Evolutionary conservation across 2,797 vertebrate genomes (phyloP).

Genomic region (Taenioides sp.): DNA sequence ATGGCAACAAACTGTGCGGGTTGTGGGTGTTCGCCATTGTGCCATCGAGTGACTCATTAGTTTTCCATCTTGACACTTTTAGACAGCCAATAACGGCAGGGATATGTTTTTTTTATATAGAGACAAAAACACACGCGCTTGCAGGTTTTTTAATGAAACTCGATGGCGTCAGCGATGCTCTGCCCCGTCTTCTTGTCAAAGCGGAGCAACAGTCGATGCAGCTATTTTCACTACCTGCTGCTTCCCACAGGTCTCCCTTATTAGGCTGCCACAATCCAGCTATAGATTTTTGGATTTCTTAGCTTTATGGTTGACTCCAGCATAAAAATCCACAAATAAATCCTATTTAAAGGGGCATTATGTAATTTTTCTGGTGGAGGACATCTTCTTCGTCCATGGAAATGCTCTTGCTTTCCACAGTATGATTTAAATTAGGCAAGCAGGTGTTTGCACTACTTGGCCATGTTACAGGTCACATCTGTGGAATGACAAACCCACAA

Average conservation of each 20-base stretch:
- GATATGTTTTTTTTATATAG: constrained; percentile 48
- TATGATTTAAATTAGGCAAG: too few species aligned
- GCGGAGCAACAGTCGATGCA: constrained; percentile 14
- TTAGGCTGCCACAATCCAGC: background rate
- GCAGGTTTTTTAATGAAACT: constrained; percentile 30
- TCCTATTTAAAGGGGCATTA: background rate
- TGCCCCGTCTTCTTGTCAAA: constrained; percentile 21
- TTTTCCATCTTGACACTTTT: constrained; percentile 33
- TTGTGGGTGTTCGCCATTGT: constrained; percentile 39
- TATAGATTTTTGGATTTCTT: background rate
- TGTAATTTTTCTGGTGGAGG: too few species aligned
- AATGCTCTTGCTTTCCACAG: too few species aligned
- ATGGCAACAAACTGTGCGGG: constrained; percentile 29
- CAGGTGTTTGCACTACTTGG: too few species aligned
- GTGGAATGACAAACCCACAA: too few species aligned
- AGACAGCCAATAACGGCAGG: constrained; percentile 40
- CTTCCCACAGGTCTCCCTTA: constrained; percentile 7
- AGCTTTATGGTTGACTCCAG: background rate
- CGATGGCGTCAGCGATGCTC: constrained; percentile 12
- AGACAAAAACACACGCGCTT: constrained; percentile 30
- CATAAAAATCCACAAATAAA: background rate
- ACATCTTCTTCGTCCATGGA: too few species aligned
- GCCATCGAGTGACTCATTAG: constrained; percentile 55
- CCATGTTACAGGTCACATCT: too few species aligned
- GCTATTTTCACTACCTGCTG: constrained; percentile 25